phyloP scores from a whole-genome alignment of 2,797 vertebrate species.

The Megaceryle alcyon region DNA sequence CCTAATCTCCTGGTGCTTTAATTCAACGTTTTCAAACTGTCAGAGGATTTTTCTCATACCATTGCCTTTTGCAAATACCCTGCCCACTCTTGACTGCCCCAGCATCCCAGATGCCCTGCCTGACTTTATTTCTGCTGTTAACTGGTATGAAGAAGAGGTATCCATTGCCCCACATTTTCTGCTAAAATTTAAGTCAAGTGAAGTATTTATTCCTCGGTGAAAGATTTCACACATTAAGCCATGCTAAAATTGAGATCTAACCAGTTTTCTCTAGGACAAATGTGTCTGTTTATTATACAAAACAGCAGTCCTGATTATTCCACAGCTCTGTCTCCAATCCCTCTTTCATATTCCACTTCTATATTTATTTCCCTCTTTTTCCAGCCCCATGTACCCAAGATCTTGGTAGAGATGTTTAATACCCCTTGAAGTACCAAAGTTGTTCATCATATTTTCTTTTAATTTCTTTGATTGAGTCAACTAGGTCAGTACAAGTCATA shows the following conservation, averaged over 20 bases:
- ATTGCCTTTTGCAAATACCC: neutral
- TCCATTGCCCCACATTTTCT: neutral
- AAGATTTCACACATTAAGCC: neutral
- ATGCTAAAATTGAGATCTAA: neutral
- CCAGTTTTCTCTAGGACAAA: neutral
- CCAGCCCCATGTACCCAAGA: neutral
- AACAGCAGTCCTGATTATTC: neutral
- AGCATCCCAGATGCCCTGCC: neutral
- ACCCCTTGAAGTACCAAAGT: neutral
- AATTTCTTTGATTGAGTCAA: slow-evolving; percentile 16
- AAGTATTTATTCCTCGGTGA: neutral
- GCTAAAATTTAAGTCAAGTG: neutral
- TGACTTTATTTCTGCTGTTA: neutral
- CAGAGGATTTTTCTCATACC: neutral
- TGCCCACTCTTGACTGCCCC: neutral
- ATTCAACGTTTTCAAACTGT: neutral
- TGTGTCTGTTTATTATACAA: neutral
- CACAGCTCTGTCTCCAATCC: neutral
- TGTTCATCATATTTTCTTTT: neutral
- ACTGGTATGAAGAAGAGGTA: neutral
- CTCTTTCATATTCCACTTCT: neutral
- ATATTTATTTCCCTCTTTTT: neutral
- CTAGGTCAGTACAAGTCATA: slow-evolving; percentile 19
- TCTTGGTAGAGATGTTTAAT: neutral
- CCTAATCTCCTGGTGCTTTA: neutral